Conservation (phyloP, 1,140 invertebrate genomes). For the Anastrepha obliqua region DNA sequence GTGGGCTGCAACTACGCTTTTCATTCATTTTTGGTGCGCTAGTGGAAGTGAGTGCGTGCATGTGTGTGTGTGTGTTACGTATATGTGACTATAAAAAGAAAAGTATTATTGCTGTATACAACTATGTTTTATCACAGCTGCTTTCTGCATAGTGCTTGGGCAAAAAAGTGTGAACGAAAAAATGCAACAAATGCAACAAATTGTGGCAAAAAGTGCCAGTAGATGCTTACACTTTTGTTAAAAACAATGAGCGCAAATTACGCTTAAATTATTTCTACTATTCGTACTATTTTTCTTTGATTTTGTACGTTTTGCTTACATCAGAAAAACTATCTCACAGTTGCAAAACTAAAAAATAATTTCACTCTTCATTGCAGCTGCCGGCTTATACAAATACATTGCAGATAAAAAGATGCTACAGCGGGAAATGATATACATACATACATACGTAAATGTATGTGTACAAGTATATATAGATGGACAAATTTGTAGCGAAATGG, state of each 20-base stretch:
- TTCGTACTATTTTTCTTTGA: neutral
- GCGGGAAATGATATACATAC: neutral
- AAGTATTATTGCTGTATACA: slow-evolving; percentile 25
- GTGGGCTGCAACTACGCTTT: neutral
- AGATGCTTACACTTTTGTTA: slow-evolving; percentile 22
- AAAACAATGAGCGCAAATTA: slow-evolving; percentile 29
- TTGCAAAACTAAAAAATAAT: neutral
- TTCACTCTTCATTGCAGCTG: no score
- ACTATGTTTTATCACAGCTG: neutral
- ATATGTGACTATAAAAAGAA: neutral
- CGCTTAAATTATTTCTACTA: slow-evolving; percentile 14
- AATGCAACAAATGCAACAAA: neutral
- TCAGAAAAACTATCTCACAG: neutral
- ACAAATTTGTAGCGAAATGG: neutral
- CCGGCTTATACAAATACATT: no score
- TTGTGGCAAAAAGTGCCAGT: neutral
- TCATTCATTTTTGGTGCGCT: neutral
- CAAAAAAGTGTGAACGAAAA: neutral
- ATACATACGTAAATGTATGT: neutral
- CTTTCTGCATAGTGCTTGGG: neutral
- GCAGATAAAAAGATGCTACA: no score
- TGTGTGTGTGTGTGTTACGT: neutral
- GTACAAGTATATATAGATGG: neutral
- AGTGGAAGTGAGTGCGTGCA: neutral
- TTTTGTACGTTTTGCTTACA: neutral